phyloP scores from a whole-genome alignment of 23 tunicate genomes.

The Ciona savignyi region DNA sequence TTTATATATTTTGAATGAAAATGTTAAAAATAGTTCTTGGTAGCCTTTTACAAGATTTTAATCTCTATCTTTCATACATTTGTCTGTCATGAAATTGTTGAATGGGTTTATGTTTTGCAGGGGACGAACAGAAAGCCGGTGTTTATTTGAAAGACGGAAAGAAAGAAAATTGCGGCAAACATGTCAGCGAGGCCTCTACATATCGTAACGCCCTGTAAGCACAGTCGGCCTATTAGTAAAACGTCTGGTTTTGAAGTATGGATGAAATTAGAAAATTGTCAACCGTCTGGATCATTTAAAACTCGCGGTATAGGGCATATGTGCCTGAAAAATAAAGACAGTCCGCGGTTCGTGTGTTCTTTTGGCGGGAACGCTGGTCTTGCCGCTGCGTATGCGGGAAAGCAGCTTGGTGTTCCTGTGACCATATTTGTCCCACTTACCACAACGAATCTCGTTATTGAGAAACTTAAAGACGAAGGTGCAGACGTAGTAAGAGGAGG shows the following conservation, averaged over 20 bases:
- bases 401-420: constrained; percentile 38
- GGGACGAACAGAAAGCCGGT: too few relatives aligned
- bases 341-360: constrained; percentile 64
- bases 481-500: constrained; percentile 65
- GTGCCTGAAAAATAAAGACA: constrained; percentile 59
- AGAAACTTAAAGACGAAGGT: constrained; percentile 43
- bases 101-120: too few relatives aligned
- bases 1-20: too few relatives aligned
- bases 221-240: constrained; percentile 47
- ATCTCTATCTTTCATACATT: too few relatives aligned
- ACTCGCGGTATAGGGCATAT: constrained; percentile 75
- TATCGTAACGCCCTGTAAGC: constrained; percentile 51
- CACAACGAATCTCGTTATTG: constrained; percentile 51
- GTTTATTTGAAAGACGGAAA: too few relatives aligned
- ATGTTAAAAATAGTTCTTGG: too few relatives aligned
- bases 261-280: constrained; percentile 74
- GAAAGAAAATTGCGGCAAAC: too few relatives aligned
- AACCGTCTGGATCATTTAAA: constrained; percentile 93
- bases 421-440: constrained; percentile 65
- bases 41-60: too few relatives aligned
- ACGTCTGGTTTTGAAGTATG: constrained; percentile 40
- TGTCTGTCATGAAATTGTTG: too few relatives aligned
- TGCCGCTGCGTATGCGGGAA: constrained; percentile 93
- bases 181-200: constrained; percentile 18
- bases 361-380: constrained; percentile 95